These are phyloP conservation scores for Ochropleura plecta DNA, from an alignment of 2,888 invertebrate genomes.

Conservation along the genomic window DNA sequence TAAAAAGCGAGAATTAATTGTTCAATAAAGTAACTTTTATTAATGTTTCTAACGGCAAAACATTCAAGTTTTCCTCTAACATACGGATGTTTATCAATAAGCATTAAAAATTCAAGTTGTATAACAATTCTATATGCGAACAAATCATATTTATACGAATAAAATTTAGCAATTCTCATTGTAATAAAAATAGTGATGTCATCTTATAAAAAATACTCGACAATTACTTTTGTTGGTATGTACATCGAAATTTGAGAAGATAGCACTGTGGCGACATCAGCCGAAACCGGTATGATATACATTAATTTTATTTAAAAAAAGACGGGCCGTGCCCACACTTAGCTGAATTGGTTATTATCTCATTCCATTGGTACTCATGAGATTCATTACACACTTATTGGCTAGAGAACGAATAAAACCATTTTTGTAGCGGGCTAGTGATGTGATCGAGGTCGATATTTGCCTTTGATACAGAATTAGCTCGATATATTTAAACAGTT, in stretches of 20 bases:
- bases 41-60: slow-evolving; percentile 12
- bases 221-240: slow-evolving; percentile 67
- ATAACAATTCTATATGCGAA: slow-evolving; percentile 40
- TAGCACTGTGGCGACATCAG: slow-evolving; percentile 81
- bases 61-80: slow-evolving; percentile 10
- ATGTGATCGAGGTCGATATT: slow-evolving; percentile 60
- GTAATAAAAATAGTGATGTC: slow-evolving; percentile 65
- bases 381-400: slow-evolving; percentile 89
- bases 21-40: slow-evolving; percentile 12
- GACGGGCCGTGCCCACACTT: slow-evolving; percentile 86
- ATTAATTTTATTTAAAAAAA: slow-evolving; percentile 80
- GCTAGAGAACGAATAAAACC: slow-evolving; percentile 87
- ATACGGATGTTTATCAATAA: slow-evolving; percentile 25
- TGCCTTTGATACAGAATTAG: background rate
- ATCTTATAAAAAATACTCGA: slow-evolving; percentile 64
- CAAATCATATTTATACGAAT: slow-evolving; percentile 40
- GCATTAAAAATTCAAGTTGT: slow-evolving; percentile 35
- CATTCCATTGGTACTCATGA: slow-evolving; percentile 85
- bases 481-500: slow-evolving; percentile 9
- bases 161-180: slow-evolving; percentile 58
- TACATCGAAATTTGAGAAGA: slow-evolving; percentile 71
- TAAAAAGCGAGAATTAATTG: background rate
- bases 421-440: slow-evolving; percentile 83
- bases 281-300: slow-evolving; percentile 85
- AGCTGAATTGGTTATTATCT: slow-evolving; percentile 86